Percentiles rank a stretch among this genome's conserved stretches.
These are phyloP conservation scores for Drosophila mulleri DNA, from an alignment of 2,888 invertebrate species.

Conservation along the genomic window DNA sequence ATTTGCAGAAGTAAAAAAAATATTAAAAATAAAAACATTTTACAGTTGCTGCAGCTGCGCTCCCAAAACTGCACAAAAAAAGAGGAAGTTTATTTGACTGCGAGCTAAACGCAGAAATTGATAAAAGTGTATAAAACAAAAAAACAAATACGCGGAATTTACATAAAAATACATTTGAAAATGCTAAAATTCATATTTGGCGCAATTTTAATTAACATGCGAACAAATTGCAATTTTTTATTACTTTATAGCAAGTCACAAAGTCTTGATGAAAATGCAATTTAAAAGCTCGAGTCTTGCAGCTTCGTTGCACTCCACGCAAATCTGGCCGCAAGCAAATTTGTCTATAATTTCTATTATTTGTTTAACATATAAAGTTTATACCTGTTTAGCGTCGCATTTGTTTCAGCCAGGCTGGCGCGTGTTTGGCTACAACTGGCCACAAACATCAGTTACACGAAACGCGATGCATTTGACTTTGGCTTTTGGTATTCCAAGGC, in stretches of 20 bases:
- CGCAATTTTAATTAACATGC: constrained; percentile 1
- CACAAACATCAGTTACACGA: constrained; percentile 48
- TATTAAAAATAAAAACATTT: constrained; percentile 10
- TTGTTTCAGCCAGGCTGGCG: constrained; percentile 18
- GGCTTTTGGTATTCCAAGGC: constrained; percentile 29
- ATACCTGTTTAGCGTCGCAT: constrained; percentile 1
- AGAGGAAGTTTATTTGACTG: constrained; percentile 7
- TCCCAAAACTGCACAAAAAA: neutral
- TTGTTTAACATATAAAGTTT: constrained; percentile 9
- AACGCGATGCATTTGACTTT: constrained; percentile 55
- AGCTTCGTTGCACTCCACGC: constrained; percentile 2
- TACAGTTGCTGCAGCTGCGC: constrained; percentile 23
- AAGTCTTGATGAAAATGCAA: neutral
- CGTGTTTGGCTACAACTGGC: constrained; percentile 50
- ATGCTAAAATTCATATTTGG: neutral
- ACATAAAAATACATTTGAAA: constrained; percentile 1
- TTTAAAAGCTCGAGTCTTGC: neutral
- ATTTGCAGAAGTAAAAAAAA: constrained; percentile 31
- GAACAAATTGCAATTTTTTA: neutral
- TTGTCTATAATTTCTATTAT: constrained; percentile 12
- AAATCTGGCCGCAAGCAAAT: neutral
- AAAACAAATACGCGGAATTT: neutral
- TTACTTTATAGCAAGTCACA: neutral
- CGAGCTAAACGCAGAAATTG: neutral
- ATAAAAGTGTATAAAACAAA: neutral